Base-by-base conservation (phyloP, 1,140 invertebrate species). In the Calosoma granatense region DNA sequence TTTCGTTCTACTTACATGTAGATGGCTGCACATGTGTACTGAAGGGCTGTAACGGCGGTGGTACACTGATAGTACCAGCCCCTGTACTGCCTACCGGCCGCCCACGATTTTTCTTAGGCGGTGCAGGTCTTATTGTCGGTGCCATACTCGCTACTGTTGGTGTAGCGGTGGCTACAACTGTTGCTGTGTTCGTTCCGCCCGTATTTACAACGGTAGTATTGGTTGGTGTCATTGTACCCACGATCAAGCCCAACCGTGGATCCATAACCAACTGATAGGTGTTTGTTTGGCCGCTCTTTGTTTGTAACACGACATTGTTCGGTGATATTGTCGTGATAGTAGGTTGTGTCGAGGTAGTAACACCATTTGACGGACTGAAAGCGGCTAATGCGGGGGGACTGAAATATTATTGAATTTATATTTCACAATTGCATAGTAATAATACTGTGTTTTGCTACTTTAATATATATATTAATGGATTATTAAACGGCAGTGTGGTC, bases 241-340 rank as follows among this genome's bases (percentile, higher is more conserved):
- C 65, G 59, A 80, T 70, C 2, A 77, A 64, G 55, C 76, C 76
- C 58, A 74, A 69, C 52, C 74, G 60, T 39, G 76, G 72, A 69
- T 79, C 76, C 69, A 79, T 76, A 2, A 80, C 72, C 22, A 79
- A 64, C 57, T 79, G 77, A 56, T 67, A 69, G 9, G 51, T 58
- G 19, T 59, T 52, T 17, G 51, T n/a, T 51, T 22, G 61, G 60
- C 1, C 52, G 53, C 19, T 22, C 26, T 30, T 52, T 15, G 36
- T 54, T 14, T 47, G 19, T 20, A 52, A 19, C 15, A 20, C 22
- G 11, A 51, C 26, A 12, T 39, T 47, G 11, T 39, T 22, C 17
- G 51, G 39, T 14, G 20, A 17, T 4, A 53, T 2, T 6, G 51
- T 9, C 20, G 9, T 20, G 17, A 9, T 6, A 19, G 19, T 9